Evolutionary conservation across 2,797 vertebrate genomes (phyloP), one percentile per base, ranked within the genome.

Genomic region (Nannoperca obscura): DNA sequence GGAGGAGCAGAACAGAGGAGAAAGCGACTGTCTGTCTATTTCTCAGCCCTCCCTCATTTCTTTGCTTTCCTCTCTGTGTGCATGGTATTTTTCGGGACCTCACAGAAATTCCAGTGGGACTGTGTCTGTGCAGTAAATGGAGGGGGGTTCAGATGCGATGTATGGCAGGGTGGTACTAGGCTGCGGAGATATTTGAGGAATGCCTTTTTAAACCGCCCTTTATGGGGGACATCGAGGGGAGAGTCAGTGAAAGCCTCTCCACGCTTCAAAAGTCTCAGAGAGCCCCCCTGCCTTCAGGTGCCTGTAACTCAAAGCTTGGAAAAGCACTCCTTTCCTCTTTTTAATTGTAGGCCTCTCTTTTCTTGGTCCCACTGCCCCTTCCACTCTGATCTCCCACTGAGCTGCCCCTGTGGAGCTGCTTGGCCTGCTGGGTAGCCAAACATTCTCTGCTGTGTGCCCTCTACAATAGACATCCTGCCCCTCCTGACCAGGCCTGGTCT

Each of bases 391-490:
- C 54, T 54, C 91, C 87, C 6, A 59, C 85, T 50, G 86, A 71
- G 73, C 54, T 65, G 73, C 87, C 66, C 85, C 89, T n/a, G 55
- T 88, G 77, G 86, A 82, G 88, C 83, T 80, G 81, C 86, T 79
- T 22, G 82, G 80, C 93, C 91, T 85, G 91, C 91, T 89, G 92
- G 87, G 91, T 91, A 87, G 91, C 89, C 92, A 94, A 93, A 93
- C 91, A 94, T 89, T 90, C 88, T 81, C 85, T 8, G 36, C 86
- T 84, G 80, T 73, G 85, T 59, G 72, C 81, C 80, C 86, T 70
- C 79, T 57, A 91, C 89, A 93, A 89, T 84, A 86, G 91, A 93
- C 90, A 90, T 91, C 92, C 91, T 88, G 82, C 85, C 75, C 20
- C 73, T 78, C 66, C 78, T 85, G 66, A 82, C 74, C 79, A 72